Percentiles rank a stretch among this genome's conserved stretches.
Conservation (phyloP, 2,113 vertebrate species). For the Pelmatolapia mariae region DNA sequence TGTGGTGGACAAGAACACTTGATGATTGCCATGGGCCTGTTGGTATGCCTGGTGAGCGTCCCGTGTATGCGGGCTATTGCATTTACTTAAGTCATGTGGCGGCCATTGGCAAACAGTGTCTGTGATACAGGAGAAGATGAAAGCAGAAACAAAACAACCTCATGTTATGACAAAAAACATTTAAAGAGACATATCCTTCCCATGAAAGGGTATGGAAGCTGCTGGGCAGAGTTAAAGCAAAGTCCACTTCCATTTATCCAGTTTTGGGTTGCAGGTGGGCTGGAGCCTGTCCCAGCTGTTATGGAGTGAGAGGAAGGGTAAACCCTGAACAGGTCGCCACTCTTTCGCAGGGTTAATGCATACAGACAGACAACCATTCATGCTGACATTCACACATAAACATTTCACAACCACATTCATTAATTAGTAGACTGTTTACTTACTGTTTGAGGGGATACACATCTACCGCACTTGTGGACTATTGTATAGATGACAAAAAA, state of each 20-base stretch:
- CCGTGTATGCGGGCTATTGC: neutral
- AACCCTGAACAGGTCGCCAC: neutral
- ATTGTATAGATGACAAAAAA: neutral
- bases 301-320: neutral
- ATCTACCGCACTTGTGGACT: neutral
- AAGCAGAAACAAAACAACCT: neutral
- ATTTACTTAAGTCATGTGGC: neutral
- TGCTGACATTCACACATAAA: neutral
- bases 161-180: neutral
- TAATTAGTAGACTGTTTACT: neutral
- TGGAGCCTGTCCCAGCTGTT: neutral
- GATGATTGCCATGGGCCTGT: neutral
- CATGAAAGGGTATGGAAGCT: neutral
- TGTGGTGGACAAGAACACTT: conserved; percentile 2
- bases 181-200: neutral
- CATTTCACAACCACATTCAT: neutral
- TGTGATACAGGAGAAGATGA: neutral
- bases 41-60: neutral
- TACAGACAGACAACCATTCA: neutral
- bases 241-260: neutral
- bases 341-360: neutral
- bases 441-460: neutral
- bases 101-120: neutral
- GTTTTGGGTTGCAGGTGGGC: neutral
- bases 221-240: neutral